These are phyloP conservation scores for Oreochromis tanganicae DNA, from an alignment of 2,113 vertebrate species.

Conservation along the genomic window DNA sequence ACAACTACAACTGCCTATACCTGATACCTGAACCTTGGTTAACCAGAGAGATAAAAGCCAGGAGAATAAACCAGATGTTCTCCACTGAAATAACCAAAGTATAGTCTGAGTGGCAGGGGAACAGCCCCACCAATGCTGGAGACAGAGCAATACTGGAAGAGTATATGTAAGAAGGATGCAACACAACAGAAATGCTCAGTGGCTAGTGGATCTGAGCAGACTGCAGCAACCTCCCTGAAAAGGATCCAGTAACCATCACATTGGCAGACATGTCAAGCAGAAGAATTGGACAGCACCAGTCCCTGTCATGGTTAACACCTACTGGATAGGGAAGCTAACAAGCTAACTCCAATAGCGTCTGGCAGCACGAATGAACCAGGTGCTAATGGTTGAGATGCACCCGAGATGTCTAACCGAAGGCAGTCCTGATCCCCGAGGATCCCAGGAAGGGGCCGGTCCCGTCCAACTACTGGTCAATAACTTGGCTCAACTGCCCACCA, in stretches of 20 bases:
- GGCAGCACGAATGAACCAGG: neutral
- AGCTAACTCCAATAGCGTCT: neutral
- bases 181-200: neutral
- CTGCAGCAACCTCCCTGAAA: neutral
- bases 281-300: neutral
- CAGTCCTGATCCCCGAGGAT: neutral
- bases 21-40: neutral
- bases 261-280: neutral
- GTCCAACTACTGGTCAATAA: neutral
- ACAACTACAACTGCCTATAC: neutral
- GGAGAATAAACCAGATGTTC: neutral
- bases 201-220: neutral
- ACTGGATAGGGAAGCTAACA: neutral
- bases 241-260: neutral
- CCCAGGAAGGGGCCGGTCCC: accelerated
- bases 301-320: neutral
- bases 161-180: neutral
- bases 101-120: neutral
- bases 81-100: neutral
- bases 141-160: neutral
- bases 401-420: accelerated
- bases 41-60: neutral
- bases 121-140: accelerated
- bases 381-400: neutral
- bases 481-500: neutral